Percentiles rank a stretch among this genome's conserved stretches.
phyloP scores from a whole-genome alignment of 2,797 vertebrate genomes.

The Eleutherodactylus coqui region DNA sequence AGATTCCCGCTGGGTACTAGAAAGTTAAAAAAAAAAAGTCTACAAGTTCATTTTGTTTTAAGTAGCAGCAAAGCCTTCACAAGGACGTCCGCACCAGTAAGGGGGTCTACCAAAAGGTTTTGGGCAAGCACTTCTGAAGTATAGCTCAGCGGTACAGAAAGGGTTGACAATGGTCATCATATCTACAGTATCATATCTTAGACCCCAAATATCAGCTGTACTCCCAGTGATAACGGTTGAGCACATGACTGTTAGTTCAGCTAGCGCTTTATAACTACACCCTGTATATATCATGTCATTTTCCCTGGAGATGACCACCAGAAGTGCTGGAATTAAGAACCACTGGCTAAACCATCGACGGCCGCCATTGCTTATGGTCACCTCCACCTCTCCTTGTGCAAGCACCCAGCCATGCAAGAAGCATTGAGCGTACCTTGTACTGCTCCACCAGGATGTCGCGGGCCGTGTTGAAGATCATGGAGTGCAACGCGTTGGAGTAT shows the following conservation, averaged over 20 bases:
- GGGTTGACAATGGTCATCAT: too few species aligned
- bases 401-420: neutral
- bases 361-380: neutral
- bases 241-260: too few species aligned
- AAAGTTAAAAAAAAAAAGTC: neutral
- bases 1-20: conserved; percentile 83
- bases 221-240: neutral
- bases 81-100: too few species aligned
- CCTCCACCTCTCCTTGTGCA: neutral
- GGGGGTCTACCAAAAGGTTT: neutral
- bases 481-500: conserved; percentile 81
- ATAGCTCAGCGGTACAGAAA: neutral
- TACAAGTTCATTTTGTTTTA: neutral
- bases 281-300: too few species aligned
- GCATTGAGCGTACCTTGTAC: conserved; percentile 77
- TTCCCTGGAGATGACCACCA: neutral
- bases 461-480: conserved; percentile 83
- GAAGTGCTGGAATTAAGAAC: neutral
- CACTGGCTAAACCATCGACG: neutral
- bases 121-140: neutral
- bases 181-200: neutral
- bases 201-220: neutral
- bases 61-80: neutral
- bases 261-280: too few species aligned
- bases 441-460: conserved; percentile 80